phyloP scores from a whole-genome alignment of 2,888 invertebrate species.

The Luffia ferchaultella region DNA sequence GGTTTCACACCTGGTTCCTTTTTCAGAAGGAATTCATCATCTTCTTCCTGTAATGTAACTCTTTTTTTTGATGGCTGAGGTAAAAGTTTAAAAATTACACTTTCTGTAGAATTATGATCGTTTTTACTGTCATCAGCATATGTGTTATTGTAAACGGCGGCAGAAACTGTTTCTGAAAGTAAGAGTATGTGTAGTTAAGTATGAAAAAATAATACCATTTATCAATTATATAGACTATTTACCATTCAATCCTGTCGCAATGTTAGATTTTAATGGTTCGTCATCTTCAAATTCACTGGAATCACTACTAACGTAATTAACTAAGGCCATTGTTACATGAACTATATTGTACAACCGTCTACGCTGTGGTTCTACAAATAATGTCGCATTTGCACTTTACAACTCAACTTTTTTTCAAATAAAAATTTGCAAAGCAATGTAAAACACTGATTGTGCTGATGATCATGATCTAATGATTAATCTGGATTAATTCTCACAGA shows the following conservation, averaged over 20 bases:
- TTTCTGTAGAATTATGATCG: background rate
- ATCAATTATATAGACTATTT: background rate
- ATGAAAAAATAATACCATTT: too few relatives aligned
- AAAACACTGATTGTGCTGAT: too few relatives aligned
- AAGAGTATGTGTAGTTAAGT: too few relatives aligned
- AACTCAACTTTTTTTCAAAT: background rate
- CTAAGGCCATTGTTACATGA: constrained; percentile 62
- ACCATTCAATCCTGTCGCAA: background rate
- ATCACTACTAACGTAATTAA: constrained; percentile 69
- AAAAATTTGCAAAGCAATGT: too few relatives aligned
- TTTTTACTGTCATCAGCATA: background rate
- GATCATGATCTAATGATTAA: too few relatives aligned
- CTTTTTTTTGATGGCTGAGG: constrained; percentile 56
- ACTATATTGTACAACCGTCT: background rate
- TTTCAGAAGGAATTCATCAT: constrained; percentile 71
- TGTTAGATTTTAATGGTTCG: too few relatives aligned
- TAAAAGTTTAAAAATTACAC: constrained; percentile 37
- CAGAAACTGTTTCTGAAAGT: too few relatives aligned
- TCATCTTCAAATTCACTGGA: constrained; percentile 46
- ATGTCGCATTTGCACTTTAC: too few relatives aligned
- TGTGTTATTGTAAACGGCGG: too few relatives aligned
- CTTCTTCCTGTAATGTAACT: constrained; percentile 53
- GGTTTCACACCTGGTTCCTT: constrained; percentile 55
- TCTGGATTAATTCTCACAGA: too few relatives aligned
- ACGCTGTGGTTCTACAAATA: too few relatives aligned